These are phyloP conservation scores for Diglossa cyanea DNA, from an alignment of 2,797 vertebrate species.

Conservation along the genomic window DNA sequence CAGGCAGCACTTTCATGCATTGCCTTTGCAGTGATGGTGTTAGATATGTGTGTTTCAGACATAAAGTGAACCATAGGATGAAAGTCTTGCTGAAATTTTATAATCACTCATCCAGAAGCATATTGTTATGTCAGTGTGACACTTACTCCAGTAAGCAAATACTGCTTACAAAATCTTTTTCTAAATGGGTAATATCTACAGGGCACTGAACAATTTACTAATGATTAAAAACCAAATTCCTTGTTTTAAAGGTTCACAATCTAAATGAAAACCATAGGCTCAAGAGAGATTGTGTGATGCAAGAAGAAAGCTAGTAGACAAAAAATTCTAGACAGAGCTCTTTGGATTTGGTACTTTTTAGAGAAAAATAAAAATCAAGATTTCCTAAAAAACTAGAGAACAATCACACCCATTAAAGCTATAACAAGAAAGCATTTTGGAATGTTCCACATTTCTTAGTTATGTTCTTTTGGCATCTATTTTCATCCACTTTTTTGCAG, in stretches of 20 bases:
- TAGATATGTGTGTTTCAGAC: neutral
- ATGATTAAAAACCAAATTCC: neutral
- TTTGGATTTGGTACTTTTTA: neutral
- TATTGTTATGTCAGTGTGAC: neutral
- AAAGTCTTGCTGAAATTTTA: neutral
- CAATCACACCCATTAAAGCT: neutral
- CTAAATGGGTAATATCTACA: neutral
- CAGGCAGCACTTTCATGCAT: neutral
- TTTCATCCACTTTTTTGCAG: neutral
- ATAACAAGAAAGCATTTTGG: neutral
- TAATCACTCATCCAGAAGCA: neutral
- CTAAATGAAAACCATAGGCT: neutral
- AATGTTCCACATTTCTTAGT: neutral
- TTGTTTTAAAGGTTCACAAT: neutral
- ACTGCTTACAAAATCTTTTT: neutral
- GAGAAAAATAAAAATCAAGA: neutral
- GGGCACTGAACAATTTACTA: neutral
- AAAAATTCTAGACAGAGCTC: neutral
- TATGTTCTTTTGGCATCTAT: neutral
- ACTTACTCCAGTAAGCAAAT: neutral
- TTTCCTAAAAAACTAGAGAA: neutral
- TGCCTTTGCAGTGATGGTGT: neutral
- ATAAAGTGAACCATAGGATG: neutral
- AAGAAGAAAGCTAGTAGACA: neutral
- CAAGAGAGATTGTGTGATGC: neutral